A percentile compares a stretch with the other conserved stretches of the same genome.
Conservation (phyloP, 1,140 invertebrate genomes). For the Brachionus asplanchnoidis region DNA sequence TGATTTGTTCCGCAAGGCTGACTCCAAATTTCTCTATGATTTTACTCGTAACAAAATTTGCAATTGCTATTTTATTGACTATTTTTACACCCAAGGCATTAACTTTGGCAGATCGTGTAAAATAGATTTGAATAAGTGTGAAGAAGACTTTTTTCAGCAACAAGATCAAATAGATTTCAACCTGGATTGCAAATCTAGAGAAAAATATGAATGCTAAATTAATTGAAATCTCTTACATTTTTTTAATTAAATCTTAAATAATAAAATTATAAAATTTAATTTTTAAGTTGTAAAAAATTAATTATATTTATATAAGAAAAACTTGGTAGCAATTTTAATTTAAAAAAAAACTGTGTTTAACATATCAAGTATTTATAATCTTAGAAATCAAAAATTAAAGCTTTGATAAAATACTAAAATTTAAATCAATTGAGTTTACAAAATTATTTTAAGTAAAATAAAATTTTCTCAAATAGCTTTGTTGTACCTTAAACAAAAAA, state of each 20-base stretch:
- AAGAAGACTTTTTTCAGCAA: not conserved
- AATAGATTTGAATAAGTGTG: not conserved
- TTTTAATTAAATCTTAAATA: not conserved
- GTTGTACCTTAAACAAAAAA: no score
- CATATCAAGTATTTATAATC: no score
- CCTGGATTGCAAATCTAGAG: not conserved
- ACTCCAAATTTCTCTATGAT: not conserved
- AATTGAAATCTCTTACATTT: no score
- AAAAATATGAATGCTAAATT: not conserved
- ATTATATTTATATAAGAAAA: no score
- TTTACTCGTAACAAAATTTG: constrained; percentile 11
- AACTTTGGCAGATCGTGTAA: constrained; percentile 4
- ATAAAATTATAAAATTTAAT: not conserved
- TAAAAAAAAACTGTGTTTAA: no score
- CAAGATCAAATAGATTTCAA: not conserved
- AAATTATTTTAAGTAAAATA: no score
- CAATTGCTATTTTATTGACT: not conserved
- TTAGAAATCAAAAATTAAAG: no score
- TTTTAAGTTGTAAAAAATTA: no score
- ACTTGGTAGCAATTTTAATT: no score
- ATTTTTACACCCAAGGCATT: not conserved
- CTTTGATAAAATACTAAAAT: no score
- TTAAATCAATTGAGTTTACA: no score
- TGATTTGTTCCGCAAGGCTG: not conserved
- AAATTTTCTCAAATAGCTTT: no score